Base-by-base conservation (phyloP, 1,140 invertebrate genomes). In the Heliconius nattereri region DNA sequence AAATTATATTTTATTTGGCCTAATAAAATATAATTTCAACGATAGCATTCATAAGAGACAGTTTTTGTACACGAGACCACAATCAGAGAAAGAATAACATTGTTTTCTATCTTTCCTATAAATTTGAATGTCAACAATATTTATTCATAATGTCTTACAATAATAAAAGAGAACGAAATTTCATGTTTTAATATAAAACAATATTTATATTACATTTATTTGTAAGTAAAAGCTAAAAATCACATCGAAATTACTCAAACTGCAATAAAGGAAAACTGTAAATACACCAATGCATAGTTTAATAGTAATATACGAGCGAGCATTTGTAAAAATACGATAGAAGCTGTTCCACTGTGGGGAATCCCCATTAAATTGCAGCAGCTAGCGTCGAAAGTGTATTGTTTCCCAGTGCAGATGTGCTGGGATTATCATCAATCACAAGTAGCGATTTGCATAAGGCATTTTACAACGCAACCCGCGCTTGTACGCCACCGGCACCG, bases 371-470 rank as follows among this genome's bases (percentile, higher is more conserved):
- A 16, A 60, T 35, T 66, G 60, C 60, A 29, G 16, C 26, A 73
- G 49, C 40, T 23, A 71, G 77, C 76, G 57, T 80, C 85, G 80
- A 83, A 83, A 89, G 85, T 88, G 86, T 83, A 90, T 91, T 91
- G 87, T 91, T 91, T 90, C 81, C 83, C 82, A 37, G 78, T 84
- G 81, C 85, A 86, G 81, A 86, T 87, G 82, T 78, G 81, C 79
- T 78, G 75, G 87, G 89, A 94, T 92, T 92, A 92, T 88, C 90
- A 92, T 94, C 90, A 89, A 92, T 94, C 91, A 91, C 90, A 81
- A 85, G 80, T 85, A 88, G 86, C 84, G 86, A 91, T 92, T 90
- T 91, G 88, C 89, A 86, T 85, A 90, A 89, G 89, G 90, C 88
- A 91, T 92, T 89, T 86, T 84, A 87, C 88, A 90, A 89, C 89